phyloP scores from a whole-genome alignment of 2,888 invertebrate genomes.

The Perizoma flavofasciatum region DNA sequence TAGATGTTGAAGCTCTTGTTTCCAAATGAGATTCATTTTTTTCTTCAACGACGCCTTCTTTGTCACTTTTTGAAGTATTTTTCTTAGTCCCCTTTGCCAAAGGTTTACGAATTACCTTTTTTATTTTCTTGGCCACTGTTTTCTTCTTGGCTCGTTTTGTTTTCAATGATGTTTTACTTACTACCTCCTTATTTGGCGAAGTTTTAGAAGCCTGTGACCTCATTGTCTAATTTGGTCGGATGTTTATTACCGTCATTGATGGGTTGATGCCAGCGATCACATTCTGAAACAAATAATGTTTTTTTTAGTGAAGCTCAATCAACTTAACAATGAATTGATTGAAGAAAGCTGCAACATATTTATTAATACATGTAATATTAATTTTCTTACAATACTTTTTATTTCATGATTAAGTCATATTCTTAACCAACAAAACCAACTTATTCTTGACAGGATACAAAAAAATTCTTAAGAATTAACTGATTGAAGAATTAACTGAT shows the following conservation, averaged over 20 bases:
- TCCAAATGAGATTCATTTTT: slow-evolving; percentile 56
- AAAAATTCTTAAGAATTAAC: slow-evolving; percentile 47
- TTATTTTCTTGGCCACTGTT: slow-evolving; percentile 62
- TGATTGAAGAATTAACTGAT: slow-evolving; percentile 25
- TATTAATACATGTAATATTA: no score
- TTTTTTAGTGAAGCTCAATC: not conserved
- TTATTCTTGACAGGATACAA: slow-evolving; percentile 14
- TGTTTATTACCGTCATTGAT: slow-evolving; percentile 69
- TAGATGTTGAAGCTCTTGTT: slow-evolving; percentile 57
- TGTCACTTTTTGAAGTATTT: slow-evolving; percentile 58
- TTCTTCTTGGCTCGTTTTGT: slow-evolving; percentile 66
- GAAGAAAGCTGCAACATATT: slow-evolving; percentile 38
- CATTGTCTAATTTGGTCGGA: slow-evolving; percentile 73
- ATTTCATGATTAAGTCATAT: no score
- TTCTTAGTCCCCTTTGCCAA: slow-evolving; percentile 62
- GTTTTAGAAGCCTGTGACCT: slow-evolving; percentile 78
- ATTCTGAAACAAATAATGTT: slow-evolving; percentile 72
- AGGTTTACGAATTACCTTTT: slow-evolving; percentile 61
- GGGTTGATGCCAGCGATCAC: slow-evolving; percentile 60
- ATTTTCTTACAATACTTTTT: no score
- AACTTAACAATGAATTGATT: not conserved
- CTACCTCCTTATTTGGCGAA: slow-evolving; percentile 74
- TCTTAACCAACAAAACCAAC: slow-evolving; percentile 3
- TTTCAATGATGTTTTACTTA: slow-evolving; percentile 69
- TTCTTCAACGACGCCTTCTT: slow-evolving; percentile 49